Percentiles rank a stretch among this genome's conserved stretches.
Conservation (phyloP, 2,888 invertebrate species). For the Caenorhabditis sp. region DNA sequence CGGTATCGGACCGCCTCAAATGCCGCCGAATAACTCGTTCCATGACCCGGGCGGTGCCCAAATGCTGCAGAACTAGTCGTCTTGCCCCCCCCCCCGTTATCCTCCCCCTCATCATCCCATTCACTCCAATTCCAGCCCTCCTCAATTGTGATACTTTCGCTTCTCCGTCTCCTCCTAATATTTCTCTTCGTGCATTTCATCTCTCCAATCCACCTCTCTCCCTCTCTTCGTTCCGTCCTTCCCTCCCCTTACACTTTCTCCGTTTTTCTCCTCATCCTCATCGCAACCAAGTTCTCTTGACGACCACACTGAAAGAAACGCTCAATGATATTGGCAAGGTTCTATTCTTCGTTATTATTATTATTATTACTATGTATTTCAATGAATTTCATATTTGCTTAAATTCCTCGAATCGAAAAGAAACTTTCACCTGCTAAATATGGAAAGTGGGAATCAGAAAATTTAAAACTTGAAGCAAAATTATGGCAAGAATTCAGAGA, state of each 20-base stretch:
- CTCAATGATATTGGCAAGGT: constrained; percentile 18
- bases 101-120: background rate
- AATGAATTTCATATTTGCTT: constrained; percentile 8
- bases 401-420: no score
- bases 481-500: background rate
- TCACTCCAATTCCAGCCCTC: background rate
- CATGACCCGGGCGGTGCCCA: constrained; percentile 54
- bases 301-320: constrained; percentile 14
- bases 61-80: constrained; percentile 52
- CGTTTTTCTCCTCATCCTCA: background rate
- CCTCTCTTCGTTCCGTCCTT: background rate
- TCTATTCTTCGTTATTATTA: constrained; percentile 1
- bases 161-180: no score
- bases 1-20: background rate
- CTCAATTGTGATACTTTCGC: constrained; percentile 15
- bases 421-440: no score
- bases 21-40: constrained; percentile 28
- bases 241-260: no score
- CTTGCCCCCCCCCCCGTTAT: background rate
- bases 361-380: background rate
- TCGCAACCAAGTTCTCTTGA: constrained; percentile 5
- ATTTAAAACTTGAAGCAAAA: no score
- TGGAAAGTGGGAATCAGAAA: no score
- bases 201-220: background rate
- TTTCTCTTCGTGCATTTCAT: constrained; percentile 12